Evolutionary conservation across 2,113 vertebrate species (phyloP).

Genomic region (Oryzias curvinotus): DNA sequence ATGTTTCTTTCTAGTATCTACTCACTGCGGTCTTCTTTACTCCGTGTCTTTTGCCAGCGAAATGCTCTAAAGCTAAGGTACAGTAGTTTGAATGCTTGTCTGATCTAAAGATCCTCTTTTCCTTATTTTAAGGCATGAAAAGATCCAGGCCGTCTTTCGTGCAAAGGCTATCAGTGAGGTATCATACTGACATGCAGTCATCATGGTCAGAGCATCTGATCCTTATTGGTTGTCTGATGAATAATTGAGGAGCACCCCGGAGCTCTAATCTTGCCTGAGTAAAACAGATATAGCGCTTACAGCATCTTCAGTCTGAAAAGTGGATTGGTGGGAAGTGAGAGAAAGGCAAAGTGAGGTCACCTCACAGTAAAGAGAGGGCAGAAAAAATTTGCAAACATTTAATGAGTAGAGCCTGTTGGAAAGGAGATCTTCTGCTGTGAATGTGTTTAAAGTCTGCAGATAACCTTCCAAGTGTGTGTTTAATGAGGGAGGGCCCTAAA

Average conservation of each 20-base stretch:
- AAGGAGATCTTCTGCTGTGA: neutral
- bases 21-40: no score
- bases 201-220: neutral
- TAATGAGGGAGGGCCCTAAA: neutral
- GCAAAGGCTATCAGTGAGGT: no score
- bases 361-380: conserved; percentile 21
- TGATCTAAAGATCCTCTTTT: no score
- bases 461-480: neutral
- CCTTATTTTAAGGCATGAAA: no score
- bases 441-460: neutral
- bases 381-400: conserved; percentile 9
- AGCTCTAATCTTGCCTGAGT: conserved; percentile 58
- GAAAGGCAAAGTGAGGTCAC: conserved; percentile 24
- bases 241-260: conserved; percentile 58
- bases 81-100: no score
- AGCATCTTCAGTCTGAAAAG: conserved; percentile 51
- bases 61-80: no score
- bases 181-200: conserved; percentile 23
- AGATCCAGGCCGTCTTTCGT: no score
- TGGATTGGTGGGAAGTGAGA: conserved; percentile 24
- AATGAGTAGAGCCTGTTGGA: conserved; percentile 9
- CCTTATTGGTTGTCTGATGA: conserved; percentile 39
- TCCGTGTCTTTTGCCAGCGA: no score
- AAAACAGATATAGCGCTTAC: conserved; percentile 44
- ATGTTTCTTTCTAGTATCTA: no score